phyloP scores from a whole-genome alignment of 2,113 vertebrate species.

The Ailuropoda melanoleuca region DNA sequence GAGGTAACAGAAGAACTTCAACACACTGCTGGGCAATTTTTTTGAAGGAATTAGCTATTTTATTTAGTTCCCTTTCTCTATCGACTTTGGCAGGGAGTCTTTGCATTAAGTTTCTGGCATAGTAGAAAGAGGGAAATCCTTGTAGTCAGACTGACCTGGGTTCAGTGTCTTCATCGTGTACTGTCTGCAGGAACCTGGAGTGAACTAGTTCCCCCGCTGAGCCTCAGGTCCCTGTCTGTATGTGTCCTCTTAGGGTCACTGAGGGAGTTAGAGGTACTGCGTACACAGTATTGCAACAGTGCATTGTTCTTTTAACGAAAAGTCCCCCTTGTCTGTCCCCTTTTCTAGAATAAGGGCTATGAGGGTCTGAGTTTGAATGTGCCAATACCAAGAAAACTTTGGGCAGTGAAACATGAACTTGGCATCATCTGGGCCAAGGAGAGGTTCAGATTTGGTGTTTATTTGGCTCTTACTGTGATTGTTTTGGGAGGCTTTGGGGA shows the following conservation, averaged over 20 bases:
- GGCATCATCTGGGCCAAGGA: slow-evolving; percentile 16
- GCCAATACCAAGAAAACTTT: neutral
- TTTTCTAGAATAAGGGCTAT: slow-evolving; percentile 10
- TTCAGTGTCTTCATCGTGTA: neutral
- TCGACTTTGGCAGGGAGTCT: neutral
- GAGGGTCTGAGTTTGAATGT: neutral
- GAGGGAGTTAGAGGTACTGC: neutral
- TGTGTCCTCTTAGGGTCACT: neutral
- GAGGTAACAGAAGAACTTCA: neutral
- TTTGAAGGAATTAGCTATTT: slow-evolving; percentile 20
- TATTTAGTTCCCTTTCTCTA: slow-evolving; percentile 16
- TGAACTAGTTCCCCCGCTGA: neutral
- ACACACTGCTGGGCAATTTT: neutral
- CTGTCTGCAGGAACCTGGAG: neutral
- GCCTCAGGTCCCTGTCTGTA: neutral
- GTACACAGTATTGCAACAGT: neutral
- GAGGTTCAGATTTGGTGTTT: slow-evolving; percentile 50
- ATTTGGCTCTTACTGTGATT: slow-evolving; percentile 55
- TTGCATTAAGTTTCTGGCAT: slow-evolving; percentile 9
- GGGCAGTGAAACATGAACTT: slow-evolving; percentile 36
- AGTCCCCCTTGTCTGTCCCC: neutral
- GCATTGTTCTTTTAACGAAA: neutral
- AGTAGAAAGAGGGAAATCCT: slow-evolving; percentile 6
- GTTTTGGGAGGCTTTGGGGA: slow-evolving; percentile 59
- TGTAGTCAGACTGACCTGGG: neutral